Evolutionary conservation across 2,113 vertebrate species (phyloP).

Genomic region (Noturus placidus): DNA sequence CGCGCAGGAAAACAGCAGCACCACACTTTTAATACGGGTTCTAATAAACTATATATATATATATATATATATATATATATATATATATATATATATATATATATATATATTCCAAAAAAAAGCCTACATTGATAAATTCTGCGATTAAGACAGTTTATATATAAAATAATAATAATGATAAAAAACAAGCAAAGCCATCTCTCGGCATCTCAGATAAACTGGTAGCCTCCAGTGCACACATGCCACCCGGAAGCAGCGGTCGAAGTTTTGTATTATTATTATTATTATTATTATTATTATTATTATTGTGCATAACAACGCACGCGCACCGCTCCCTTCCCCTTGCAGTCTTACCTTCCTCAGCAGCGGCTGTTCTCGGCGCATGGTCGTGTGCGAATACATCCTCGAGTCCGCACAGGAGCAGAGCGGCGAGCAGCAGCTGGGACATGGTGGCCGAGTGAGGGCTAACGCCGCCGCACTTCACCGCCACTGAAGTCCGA

Average conservation of each 20-base stretch:
- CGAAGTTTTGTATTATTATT: too few relatives aligned
- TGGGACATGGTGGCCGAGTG: slow-evolving; percentile 83
- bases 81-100: too few relatives aligned
- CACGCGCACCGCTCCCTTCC: slow-evolving; percentile 11
- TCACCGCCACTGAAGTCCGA: slow-evolving; percentile 65
- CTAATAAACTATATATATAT: background rate
- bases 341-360: slow-evolving; percentile 54
- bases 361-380: slow-evolving; percentile 51
- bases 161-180: background rate
- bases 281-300: too few relatives aligned
- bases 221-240: background rate
- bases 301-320: slow-evolving; percentile 4
- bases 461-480: slow-evolving; percentile 67
- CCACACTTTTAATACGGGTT: background rate
- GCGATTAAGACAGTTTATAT: background rate
- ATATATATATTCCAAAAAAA: background rate
- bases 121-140: background rate
- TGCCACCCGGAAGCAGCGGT: background rate
- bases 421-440: slow-evolving; percentile 80
- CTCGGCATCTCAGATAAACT: background rate
- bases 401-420: slow-evolving; percentile 82
- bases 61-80: too few relatives aligned
- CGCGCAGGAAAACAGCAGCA: background rate
- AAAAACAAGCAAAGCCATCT: background rate
- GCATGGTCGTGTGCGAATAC: slow-evolving; percentile 79